Conservation (phyloP, 2,888 invertebrate genomes). For the Aethes cnicana region DNA sequence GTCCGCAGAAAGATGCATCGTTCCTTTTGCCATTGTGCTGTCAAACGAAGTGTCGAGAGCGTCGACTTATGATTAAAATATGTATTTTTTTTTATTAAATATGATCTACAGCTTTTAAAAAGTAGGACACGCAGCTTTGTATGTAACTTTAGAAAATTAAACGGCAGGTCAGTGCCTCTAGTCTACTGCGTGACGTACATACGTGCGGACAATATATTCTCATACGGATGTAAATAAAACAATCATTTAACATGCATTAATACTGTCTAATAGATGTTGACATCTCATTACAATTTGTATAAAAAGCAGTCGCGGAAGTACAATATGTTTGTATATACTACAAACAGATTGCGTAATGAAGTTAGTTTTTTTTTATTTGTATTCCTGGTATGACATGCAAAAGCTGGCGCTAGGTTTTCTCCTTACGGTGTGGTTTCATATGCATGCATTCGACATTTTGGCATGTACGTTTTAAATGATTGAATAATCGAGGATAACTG, state of each 20-base stretch:
- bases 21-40: no score
- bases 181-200: neutral
- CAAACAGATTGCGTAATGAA: slow-evolving; percentile 9
- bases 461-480: no score
- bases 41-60: no score
- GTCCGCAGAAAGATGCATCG: no score
- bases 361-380: slow-evolving; percentile 3
- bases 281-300: slow-evolving; percentile 14
- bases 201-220: neutral
- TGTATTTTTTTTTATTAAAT: no score
- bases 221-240: slow-evolving; percentile 2
- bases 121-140: no score
- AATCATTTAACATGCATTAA: neutral
- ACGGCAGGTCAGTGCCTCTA: no score
- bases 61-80: no score
- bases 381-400: neutral
- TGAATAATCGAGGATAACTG: no score
- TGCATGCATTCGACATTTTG: no score
- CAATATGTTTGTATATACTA: slow-evolving; percentile 6
- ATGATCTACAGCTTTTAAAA: no score
- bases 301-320: slow-evolving; percentile 26
- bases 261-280: slow-evolving; percentile 2
- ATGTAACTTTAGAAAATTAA: no score
- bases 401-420: neutral
- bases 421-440: neutral